Conservation (phyloP, 2,113 vertebrate genomes). For the Odontophorus gujanensis region DNA sequence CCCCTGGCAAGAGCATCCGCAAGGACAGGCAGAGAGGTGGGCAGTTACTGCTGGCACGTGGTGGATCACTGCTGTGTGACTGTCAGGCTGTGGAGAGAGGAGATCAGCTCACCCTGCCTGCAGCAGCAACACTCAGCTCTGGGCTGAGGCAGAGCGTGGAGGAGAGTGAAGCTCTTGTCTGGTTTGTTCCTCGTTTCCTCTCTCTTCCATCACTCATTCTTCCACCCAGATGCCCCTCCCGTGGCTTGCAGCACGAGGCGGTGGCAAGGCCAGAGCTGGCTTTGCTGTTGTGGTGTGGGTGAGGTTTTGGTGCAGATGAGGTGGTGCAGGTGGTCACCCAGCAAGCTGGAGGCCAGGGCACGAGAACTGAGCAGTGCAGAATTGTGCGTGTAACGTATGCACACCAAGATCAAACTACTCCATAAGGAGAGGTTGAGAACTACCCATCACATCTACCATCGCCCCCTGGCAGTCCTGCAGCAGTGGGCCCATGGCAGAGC, state of each 20-base stretch:
- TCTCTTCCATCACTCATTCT: neutral
- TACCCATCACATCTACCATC: neutral
- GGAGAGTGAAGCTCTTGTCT: neutral
- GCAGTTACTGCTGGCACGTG: rapidly evolving
- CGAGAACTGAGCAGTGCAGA: neutral
- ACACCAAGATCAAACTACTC: neutral
- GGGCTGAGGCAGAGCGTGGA: neutral
- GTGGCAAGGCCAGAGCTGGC: neutral
- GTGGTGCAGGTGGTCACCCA: neutral
- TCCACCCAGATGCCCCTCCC: neutral
- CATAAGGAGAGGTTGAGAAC: neutral
- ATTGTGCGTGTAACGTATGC: rapidly evolving
- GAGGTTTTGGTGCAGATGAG: neutral
- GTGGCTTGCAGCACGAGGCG: neutral
- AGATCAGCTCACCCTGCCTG: neutral
- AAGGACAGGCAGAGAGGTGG: neutral
- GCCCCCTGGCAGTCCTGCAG: neutral
- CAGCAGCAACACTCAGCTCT: neutral
- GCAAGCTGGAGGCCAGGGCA: neutral
- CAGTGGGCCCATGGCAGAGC: neutral
- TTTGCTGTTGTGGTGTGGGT: neutral
- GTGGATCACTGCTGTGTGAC: neutral
- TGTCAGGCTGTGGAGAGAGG: neutral
- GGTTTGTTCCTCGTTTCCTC: neutral
- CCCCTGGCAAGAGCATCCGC: neutral